A percentile compares a stretch with the other conserved stretches of the same genome.
phyloP scores from a whole-genome alignment of 2,113 vertebrate genomes.

The Salminus brasiliensis region DNA sequence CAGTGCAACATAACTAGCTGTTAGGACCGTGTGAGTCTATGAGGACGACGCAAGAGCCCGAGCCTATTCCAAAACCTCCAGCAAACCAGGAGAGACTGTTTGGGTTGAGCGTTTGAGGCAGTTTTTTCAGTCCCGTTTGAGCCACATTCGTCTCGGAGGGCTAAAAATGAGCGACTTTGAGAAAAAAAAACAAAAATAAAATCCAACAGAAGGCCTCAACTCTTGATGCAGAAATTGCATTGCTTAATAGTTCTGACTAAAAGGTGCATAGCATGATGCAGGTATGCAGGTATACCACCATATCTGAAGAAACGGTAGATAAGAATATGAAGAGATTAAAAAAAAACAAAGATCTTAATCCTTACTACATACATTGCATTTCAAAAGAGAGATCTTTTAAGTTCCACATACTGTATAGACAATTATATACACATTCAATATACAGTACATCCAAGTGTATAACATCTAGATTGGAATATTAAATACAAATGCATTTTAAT shows the following conservation, averaged over 20 bases:
- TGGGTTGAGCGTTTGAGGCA: constrained; percentile 11
- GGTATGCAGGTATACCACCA: constrained; percentile 34
- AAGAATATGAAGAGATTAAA: constrained; percentile 21
- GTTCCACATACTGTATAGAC: constrained; percentile 38
- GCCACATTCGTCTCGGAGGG: constrained; percentile 4
- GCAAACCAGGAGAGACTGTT: background rate
- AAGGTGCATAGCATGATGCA: constrained; percentile 55
- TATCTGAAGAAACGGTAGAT: constrained; percentile 20
- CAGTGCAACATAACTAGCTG: background rate
- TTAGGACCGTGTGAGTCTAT: background rate
- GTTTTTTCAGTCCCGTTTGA: constrained; percentile 6
- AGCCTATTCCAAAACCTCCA: background rate
- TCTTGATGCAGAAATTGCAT: constrained; percentile 20
- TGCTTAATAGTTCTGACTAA: constrained; percentile 23
- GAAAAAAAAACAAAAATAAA: constrained; percentile 15
- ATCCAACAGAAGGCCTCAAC: constrained; percentile 26
- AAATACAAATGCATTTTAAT: constrained; percentile 44
- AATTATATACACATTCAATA: constrained; percentile 51
- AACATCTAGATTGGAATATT: constrained; percentile 13
- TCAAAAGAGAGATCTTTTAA: constrained; percentile 27
- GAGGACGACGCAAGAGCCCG: constrained; percentile 23
- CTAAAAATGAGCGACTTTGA: constrained; percentile 1
- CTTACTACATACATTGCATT: constrained; percentile 40
- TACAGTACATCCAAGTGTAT: constrained; percentile 47
- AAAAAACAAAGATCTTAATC: constrained; percentile 17